Percentiles rank a stretch among this genome's conserved stretches.
Conservation (phyloP, 2,797 vertebrate species). For the Phoebastria nigripes region DNA sequence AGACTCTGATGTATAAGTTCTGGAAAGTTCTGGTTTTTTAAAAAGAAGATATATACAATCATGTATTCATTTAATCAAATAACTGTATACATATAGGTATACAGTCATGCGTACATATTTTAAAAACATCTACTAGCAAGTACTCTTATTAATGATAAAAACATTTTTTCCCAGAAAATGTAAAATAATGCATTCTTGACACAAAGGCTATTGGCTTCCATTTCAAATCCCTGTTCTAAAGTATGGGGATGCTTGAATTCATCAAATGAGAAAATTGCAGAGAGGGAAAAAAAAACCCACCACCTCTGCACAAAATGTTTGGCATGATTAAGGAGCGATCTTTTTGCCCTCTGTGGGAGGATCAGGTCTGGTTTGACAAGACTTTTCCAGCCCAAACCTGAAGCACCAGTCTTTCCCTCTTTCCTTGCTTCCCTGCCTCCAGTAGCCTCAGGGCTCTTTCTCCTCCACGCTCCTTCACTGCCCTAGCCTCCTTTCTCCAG, state of each 20-base stretch:
- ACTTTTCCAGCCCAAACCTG: not conserved
- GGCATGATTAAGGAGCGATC: not conserved
- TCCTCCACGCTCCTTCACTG: not conserved
- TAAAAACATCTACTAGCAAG: not conserved
- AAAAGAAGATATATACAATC: not conserved
- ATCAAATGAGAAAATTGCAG: not conserved
- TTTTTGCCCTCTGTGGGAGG: not conserved
- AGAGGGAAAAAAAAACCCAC: not conserved
- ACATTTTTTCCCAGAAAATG: not conserved
- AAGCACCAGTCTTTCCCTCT: not conserved
- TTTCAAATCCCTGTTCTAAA: not conserved
- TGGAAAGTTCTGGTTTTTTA: not conserved
- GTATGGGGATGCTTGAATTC: not conserved
- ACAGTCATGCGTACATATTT: fast-evolving
- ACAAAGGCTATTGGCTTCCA: not conserved
- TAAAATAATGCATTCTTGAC: not conserved
- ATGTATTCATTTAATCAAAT: not conserved
- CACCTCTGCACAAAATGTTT: not conserved
- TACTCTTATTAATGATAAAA: not conserved
- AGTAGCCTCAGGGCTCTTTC: not conserved
- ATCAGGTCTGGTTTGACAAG: not conserved
- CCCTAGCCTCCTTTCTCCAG: not conserved
- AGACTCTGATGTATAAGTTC: not conserved
- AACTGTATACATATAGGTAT: fast-evolving
- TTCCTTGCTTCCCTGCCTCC: not conserved